A percentile compares a stretch with the other conserved stretches of the same genome.
Conservation (phyloP, 2,797 vertebrate genomes). For the Carcharodon carcharias region DNA sequence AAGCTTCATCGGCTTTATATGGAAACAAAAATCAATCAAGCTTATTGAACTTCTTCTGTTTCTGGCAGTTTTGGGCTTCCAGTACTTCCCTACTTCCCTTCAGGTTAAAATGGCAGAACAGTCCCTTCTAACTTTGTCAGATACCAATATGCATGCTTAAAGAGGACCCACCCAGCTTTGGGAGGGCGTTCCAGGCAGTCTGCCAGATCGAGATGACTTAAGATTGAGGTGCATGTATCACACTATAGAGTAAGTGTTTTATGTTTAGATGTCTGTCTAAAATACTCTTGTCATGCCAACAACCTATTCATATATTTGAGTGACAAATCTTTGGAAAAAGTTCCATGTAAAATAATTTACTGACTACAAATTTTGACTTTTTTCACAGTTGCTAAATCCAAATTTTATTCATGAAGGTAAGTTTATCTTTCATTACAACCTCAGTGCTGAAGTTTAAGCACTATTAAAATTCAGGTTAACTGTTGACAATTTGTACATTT, state of each 20-base stretch:
- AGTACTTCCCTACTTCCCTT: neutral
- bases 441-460: neutral
- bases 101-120: neutral
- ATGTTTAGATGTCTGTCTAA: neutral
- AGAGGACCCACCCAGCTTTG: neutral
- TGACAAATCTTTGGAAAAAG: neutral
- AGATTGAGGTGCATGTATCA: neutral
- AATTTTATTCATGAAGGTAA: constrained; percentile 99
- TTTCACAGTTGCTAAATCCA: constrained; percentile 93
- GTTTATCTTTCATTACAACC: constrained; percentile 44
- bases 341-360: neutral
- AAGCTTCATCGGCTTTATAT: neutral
- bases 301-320: neutral
- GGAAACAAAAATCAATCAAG: neutral
- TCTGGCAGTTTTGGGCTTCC: neutral
- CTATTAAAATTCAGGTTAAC: neutral
- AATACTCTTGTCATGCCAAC: neutral
- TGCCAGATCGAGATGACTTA: neutral
- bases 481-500: neutral
- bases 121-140: neutral
- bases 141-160: neutral
- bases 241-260: neutral
- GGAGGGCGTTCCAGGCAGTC: neutral
- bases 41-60: neutral
- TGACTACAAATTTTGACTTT: constrained; percentile 46